Evolutionary conservation across 35 echinoderm and acorn worm genomes (phyloP).

Genomic region (Patiria miniata): DNA sequence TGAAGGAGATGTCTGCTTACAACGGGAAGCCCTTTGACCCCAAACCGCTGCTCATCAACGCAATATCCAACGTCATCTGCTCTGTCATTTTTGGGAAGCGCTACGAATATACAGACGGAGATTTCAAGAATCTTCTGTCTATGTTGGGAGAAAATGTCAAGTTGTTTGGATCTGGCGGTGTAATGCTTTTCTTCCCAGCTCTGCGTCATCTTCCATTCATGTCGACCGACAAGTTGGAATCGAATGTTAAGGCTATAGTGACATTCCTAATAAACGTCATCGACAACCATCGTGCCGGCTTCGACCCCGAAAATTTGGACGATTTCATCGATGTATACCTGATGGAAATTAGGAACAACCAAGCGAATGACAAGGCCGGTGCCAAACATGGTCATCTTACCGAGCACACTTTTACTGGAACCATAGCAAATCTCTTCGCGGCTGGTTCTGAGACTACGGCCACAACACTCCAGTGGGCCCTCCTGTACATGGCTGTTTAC

Average conservation of each 20-base stretch:
- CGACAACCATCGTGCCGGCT: neutral
- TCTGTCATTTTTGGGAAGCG: conserved; percentile 61
- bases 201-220: conserved; percentile 14
- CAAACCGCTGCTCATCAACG: conserved; percentile 58
- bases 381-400: too few species aligned
- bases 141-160: conserved; percentile 29
- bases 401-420: neutral
- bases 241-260: neutral
- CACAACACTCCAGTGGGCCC: conserved; percentile 8
- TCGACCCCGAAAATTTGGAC: neutral
- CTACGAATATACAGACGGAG: conserved; percentile 59
- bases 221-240: neutral
- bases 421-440: too few species aligned
- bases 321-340: conserved; percentile 71
- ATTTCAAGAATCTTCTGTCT: conserved; percentile 52
- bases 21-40: conserved; percentile 35
- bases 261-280: conserved; percentile 31
- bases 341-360: conserved; percentile 42
- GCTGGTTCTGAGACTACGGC: neutral
- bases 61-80: conserved; percentile 66
- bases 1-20: conserved; percentile 28
- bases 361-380: neutral
- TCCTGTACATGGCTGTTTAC: conserved; percentile 37
- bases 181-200: conserved; percentile 37
- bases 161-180: neutral